A percentile compares a stretch with the other conserved stretches of the same genome.
Evolutionary conservation across 2,113 vertebrate genomes (phyloP).

Genomic region (Cheirogaleus medius): DNA sequence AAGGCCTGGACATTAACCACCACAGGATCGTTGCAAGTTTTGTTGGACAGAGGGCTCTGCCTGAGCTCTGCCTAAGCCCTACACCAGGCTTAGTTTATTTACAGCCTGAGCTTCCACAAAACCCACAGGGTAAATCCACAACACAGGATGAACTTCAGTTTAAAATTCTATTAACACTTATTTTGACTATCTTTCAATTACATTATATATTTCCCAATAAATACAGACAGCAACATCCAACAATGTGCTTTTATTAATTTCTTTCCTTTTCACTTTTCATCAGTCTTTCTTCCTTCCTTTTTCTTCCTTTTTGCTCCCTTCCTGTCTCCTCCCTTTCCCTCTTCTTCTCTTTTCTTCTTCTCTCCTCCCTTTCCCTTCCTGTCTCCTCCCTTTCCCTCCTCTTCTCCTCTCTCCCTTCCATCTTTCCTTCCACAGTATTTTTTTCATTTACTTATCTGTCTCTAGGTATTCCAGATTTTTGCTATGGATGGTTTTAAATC

Average conservation of each 20-base stretch:
- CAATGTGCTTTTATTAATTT: not conserved
- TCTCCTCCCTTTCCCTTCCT: not conserved
- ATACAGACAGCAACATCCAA: not conserved
- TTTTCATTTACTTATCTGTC: not conserved
- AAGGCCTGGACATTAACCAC: not conserved
- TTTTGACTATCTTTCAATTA: not conserved
- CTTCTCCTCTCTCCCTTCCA: not conserved
- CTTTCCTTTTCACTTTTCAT: not conserved
- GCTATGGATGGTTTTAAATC: not conserved
- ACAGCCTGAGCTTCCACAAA: not conserved
- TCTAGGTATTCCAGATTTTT: not conserved
- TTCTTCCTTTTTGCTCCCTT: rapidly evolving
- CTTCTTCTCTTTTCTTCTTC: no score
- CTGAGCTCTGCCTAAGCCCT: no score
- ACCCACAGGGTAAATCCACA: not conserved
- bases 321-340: rapidly evolving
- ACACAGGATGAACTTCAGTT: not conserved
- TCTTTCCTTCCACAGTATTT: not conserved
- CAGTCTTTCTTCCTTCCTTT: not conserved
- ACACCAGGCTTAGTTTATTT: not conserved
- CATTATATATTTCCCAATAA: not conserved
- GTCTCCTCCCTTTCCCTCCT: rapidly evolving
- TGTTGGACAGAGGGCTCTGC: not conserved
- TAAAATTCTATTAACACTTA: conserved; percentile 6
- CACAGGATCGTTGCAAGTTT: not conserved